Conservation (phyloP, 2,113 vertebrate species). For the Xenus cinereus region DNA sequence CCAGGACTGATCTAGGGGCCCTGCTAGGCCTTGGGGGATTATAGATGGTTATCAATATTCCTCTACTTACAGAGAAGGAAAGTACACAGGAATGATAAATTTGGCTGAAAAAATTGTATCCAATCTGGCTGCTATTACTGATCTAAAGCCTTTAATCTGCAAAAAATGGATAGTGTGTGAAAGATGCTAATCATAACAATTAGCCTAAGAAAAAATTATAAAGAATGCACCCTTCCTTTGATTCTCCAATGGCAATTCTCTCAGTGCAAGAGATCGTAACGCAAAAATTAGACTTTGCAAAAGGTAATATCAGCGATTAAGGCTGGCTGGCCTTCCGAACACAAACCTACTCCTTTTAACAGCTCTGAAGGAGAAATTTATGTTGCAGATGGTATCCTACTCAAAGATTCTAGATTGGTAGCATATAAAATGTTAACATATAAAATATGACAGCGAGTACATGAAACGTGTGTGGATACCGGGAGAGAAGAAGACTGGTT, state of each 20-base stretch:
- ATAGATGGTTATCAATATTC: constrained; percentile 11
- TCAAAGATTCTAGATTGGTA: not conserved
- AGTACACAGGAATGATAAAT: not conserved
- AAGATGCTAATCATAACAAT: not conserved
- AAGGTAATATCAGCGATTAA: not conserved
- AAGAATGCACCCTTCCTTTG: not conserved
- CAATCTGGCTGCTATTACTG: not conserved
- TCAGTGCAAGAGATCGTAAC: not conserved
- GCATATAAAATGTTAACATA: fast-evolving
- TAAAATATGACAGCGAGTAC: not conserved
- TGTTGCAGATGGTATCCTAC: not conserved
- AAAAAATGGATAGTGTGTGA: not conserved
- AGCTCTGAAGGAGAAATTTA: not conserved
- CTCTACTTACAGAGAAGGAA: not conserved
- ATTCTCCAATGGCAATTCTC: not conserved
- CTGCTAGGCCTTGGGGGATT: not conserved
- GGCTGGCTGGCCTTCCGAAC: not conserved
- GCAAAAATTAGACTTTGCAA: not conserved
- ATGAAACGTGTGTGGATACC: not conserved
- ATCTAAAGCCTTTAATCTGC: not conserved
- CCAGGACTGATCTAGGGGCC: not conserved
- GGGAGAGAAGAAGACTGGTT: not conserved
- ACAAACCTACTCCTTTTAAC: not conserved
- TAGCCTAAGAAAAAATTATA: not conserved
- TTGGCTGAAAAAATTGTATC: not conserved